phyloP scores from a whole-genome alignment of 2,888 invertebrate species.

The Dicyrtomina minuta region DNA sequence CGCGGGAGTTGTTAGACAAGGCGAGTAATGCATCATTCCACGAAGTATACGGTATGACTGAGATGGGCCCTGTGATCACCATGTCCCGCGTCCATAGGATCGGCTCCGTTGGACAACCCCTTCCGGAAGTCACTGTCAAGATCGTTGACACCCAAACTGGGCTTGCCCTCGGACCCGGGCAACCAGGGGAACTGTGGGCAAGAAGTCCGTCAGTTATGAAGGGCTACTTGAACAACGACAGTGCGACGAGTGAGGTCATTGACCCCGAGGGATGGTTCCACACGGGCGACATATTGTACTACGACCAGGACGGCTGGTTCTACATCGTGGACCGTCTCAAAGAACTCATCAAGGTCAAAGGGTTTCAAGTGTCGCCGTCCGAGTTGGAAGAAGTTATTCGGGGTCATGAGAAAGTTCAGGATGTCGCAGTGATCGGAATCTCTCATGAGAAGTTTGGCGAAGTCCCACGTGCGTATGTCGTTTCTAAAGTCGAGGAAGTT shows the following conservation, averaged over 20 bases:
- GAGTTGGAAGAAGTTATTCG: constrained; percentile 76
- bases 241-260: constrained; percentile 71
- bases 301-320: constrained; percentile 72
- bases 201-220: constrained; percentile 64
- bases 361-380: constrained; percentile 72
- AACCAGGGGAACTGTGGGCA: constrained; percentile 69
- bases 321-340: constrained; percentile 76
- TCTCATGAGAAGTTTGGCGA: constrained; percentile 71
- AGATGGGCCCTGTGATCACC: no score
- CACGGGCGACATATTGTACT: constrained; percentile 75
- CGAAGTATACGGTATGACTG: no score
- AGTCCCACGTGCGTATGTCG: constrained; percentile 73
- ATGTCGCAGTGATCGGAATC: constrained; percentile 82
- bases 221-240: constrained; percentile 74
- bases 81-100: constrained; percentile 18
- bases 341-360: constrained; percentile 81
- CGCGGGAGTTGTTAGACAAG: no score
- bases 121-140: constrained; percentile 63
- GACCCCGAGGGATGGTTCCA: constrained; percentile 77
- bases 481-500: constrained; percentile 56
- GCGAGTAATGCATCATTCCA: no score
- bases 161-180: constrained; percentile 63
- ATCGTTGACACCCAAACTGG: constrained; percentile 63
- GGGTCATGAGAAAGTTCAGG: constrained; percentile 70
- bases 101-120: constrained; percentile 16